These are phyloP conservation scores for Melanostoma mellinum DNA, from an alignment of 2,888 invertebrate species.

Conservation along the genomic window DNA sequence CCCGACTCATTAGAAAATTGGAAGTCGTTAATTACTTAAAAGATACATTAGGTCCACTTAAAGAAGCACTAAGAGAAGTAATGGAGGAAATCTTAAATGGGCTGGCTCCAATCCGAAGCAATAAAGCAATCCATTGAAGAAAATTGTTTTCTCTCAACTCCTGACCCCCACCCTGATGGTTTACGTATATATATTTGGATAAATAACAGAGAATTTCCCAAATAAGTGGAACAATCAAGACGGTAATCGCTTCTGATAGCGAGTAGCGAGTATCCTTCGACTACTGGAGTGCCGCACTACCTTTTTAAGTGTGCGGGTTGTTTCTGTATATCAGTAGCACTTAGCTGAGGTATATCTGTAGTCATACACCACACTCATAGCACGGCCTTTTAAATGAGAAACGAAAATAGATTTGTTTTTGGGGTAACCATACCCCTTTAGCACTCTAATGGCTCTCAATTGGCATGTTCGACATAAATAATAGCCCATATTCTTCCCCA, in stretches of 20 bases:
- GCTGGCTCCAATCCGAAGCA: constrained; percentile 8
- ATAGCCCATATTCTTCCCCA: constrained; percentile 39
- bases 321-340: constrained; percentile 9
- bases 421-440: constrained; percentile 24
- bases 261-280: background rate
- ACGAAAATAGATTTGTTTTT: constrained; percentile 58
- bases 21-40: constrained; percentile 54
- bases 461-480: constrained; percentile 63
- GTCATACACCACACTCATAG: constrained; percentile 14
- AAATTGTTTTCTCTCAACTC: constrained; percentile 19
- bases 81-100: background rate
- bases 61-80: background rate
- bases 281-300: background rate
- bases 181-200: background rate
- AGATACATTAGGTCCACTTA: constrained; percentile 58
- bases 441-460: constrained; percentile 64
- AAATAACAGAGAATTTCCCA: constrained; percentile 13
- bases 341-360: background rate
- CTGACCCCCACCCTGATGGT: constrained; percentile 21
- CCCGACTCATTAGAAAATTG: constrained; percentile 28
- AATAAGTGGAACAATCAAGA: constrained; percentile 56
- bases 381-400: constrained; percentile 25
- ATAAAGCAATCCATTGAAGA: background rate
- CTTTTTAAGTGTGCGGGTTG: constrained; percentile 15
- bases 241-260: constrained; percentile 38